These are phyloP conservation scores for Leucoptera coffeella DNA, from an alignment of 2,888 invertebrate species.

Conservation along the genomic window DNA sequence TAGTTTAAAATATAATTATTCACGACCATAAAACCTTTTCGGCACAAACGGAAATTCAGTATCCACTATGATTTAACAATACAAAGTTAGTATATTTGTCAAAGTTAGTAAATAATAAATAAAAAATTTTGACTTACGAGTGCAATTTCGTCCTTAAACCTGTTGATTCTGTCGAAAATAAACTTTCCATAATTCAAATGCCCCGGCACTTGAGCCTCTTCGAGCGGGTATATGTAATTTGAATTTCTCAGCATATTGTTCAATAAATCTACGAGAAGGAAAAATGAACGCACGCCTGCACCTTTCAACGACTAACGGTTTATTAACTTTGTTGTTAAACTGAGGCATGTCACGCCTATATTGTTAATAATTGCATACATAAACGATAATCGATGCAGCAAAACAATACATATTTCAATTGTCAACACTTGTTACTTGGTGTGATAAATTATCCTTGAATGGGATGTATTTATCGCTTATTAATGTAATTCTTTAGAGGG, in stretches of 20 bases:
- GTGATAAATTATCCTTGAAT: too few species aligned
- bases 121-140: slow-evolving; percentile 17
- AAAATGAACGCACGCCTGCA: neutral
- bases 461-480: too few species aligned
- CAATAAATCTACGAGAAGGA: neutral
- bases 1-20: too few species aligned
- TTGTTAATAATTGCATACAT: neutral
- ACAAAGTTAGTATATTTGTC: neutral
- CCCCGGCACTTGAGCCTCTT: slow-evolving; percentile 19
- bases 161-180: slow-evolving; percentile 16
- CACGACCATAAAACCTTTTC: too few species aligned
- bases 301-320: neutral
- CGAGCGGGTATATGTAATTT: slow-evolving; percentile 17
- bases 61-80: too few species aligned
- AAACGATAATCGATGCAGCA: neutral
- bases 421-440: neutral
- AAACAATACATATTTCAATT: neutral
- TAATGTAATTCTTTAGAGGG: too few species aligned
- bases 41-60: too few species aligned
- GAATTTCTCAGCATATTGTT: slow-evolving; percentile 13
- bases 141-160: slow-evolving; percentile 14
- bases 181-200: slow-evolving; percentile 31
- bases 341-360: too few species aligned
- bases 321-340: too few species aligned
- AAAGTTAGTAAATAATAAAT: neutral